A percentile compares a stretch with the other conserved stretches of the same genome.
Conservation (phyloP, 2,113 vertebrate species). For the Vulpes lagopus region DNA sequence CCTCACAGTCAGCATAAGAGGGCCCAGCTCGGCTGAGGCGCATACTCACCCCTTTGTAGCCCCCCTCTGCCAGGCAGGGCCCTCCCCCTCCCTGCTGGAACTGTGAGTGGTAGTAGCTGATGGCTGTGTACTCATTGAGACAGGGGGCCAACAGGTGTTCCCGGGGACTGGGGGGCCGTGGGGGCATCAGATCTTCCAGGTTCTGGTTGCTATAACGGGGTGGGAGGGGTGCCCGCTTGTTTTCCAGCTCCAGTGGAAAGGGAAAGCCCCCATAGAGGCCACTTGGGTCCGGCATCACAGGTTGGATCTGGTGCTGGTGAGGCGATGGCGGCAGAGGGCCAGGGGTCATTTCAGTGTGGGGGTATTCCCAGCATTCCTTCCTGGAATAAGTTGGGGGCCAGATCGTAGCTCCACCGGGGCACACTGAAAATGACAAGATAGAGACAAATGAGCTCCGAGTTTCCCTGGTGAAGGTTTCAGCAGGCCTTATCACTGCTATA, state of each 20-base stretch:
- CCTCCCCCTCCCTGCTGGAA: conserved; percentile 87
- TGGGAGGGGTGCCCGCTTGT: conserved; percentile 96
- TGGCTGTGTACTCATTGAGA: conserved; percentile 95
- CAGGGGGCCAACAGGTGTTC: conserved; percentile 91
- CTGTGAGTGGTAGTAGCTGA: conserved; percentile 96
- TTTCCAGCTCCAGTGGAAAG: conserved; percentile 94
- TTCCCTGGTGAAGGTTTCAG: background rate
- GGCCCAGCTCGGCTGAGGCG: conserved; percentile 95
- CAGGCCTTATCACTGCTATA: background rate
- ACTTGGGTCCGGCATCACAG: conserved; percentile 86
- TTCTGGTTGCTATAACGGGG: conserved; percentile 97
- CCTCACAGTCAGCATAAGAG: conserved; percentile 91
- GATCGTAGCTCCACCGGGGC: conserved; percentile 89
- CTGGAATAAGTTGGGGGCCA: conserved; percentile 90
- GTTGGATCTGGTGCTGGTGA: conserved; percentile 83
- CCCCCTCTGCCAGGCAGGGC: conserved; percentile 86
- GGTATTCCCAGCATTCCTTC: conserved; percentile 90
- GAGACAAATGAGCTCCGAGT: conserved; percentile 60
- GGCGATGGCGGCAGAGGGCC: conserved; percentile 85
- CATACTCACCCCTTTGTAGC: conserved; percentile 95
- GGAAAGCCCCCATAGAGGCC: conserved; percentile 95
- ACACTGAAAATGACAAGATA: conserved; percentile 86
- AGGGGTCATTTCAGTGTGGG: conserved; percentile 92
- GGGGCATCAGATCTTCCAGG: conserved; percentile 95
- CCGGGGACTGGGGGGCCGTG: conserved; percentile 84